phyloP scores from a whole-genome alignment of 2,113 vertebrate genomes.

The Burhinus oedicnemus region DNA sequence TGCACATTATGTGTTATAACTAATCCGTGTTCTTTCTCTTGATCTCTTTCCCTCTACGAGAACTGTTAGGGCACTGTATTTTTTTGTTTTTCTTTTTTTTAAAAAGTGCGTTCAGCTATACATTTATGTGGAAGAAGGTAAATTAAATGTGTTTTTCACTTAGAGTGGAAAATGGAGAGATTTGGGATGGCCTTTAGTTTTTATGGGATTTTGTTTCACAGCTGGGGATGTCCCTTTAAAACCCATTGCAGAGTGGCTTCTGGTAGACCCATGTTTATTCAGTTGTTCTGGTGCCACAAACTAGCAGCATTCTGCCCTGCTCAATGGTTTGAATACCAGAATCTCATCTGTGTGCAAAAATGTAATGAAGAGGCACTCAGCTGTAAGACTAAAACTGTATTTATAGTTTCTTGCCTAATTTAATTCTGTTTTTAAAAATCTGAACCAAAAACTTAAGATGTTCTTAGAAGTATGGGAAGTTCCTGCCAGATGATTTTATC shows the following conservation, averaged over 20 bases:
- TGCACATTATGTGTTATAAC: not conserved
- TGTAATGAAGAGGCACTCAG: not conserved
- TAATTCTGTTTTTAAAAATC: not conserved
- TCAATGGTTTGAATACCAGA: not conserved
- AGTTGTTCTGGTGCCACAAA: not conserved
- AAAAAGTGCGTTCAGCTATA: not conserved
- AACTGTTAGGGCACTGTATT: not conserved
- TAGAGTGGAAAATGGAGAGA: not conserved
- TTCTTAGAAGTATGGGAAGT: not conserved
- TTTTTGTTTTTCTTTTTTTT: not conserved
- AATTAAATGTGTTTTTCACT: not conserved
- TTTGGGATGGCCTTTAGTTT: not conserved
- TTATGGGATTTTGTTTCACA: not conserved
- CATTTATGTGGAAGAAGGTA: not conserved
- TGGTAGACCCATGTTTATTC: not conserved
- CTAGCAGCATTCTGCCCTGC: not conserved
- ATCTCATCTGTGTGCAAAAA: not conserved
- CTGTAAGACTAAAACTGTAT: not conserved
- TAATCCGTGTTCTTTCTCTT: not conserved
- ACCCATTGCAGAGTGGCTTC: not conserved
- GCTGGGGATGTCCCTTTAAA: not conserved
- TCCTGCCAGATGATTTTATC: not conserved
- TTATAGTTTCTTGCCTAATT: not conserved
- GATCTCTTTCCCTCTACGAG: not conserved
- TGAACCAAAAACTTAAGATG: not conserved